Percentiles rank a stretch among this genome's conserved stretches.
Evolutionary conservation across 92 coral and sea anemone species (phyloP).

Genomic region (Scolanthus callimorphus): DNA sequence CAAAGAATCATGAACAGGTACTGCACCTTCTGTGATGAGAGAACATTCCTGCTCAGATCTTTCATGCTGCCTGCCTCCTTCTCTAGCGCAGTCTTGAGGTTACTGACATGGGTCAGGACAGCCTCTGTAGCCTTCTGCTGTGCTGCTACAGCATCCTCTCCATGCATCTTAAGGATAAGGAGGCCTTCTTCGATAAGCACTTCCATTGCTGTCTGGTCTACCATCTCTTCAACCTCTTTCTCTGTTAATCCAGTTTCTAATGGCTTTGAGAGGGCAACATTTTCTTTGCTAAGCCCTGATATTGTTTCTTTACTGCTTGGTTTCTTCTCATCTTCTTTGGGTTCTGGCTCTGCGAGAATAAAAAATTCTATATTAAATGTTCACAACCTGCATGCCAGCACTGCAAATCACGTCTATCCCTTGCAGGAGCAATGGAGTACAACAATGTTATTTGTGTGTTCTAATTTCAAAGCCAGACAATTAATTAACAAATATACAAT

Average conservation of each 20-base stretch:
- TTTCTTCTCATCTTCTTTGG: no score
- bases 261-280: slow-evolving; percentile 6
- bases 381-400: no score
- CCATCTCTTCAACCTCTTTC: slow-evolving; percentile 47
- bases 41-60: slow-evolving; percentile 52
- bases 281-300: not conserved
- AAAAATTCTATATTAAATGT: no score
- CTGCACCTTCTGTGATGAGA: slow-evolving; percentile 52
- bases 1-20: no score
- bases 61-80: slow-evolving; percentile 43
- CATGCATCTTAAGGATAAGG: slow-evolving; percentile 35
- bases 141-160: slow-evolving; percentile 65
- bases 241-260: slow-evolving; percentile 61
- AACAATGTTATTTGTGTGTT: no score
- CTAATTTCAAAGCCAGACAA: no score
- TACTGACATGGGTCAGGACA: slow-evolving; percentile 52
- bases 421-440: no score
- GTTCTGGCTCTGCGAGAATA: no score
- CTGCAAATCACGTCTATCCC: no score
- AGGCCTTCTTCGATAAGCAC: slow-evolving; percentile 69
- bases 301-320: no score
- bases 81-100: slow-evolving; percentile 61
- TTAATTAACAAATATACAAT: no score
- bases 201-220: slow-evolving; percentile 73
- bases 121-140: slow-evolving; percentile 79